Conservation (phyloP, 2,888 invertebrate species). For the Melieria crassipennis region DNA sequence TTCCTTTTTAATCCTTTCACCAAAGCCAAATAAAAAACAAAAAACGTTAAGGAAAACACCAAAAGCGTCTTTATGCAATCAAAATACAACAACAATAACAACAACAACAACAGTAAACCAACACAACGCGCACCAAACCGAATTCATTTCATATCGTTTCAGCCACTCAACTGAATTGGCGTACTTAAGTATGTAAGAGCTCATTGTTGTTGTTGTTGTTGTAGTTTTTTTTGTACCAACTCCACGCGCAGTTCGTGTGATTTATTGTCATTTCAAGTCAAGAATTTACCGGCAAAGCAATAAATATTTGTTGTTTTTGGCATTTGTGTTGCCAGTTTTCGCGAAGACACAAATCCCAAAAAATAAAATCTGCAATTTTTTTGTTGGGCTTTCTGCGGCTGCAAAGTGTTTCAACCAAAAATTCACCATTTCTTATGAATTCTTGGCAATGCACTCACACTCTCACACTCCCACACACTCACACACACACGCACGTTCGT, state of each 20-base stretch:
- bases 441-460: not conserved
- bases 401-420: slow-evolving; percentile 17
- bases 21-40: too few species aligned
- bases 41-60: too few species aligned
- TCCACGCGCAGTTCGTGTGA: slow-evolving; percentile 18
- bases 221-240: not conserved
- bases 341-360: not conserved
- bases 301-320: slow-evolving; percentile 58
- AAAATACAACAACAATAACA: not conserved
- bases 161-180: not conserved
- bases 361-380: not conserved
- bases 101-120: slow-evolving; percentile 10
- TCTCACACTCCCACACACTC: not conserved
- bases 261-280: slow-evolving; percentile 38
- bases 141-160: not conserved
- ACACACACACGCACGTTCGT: not conserved
- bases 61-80: too few species aligned
- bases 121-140: not conserved
- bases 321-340: slow-evolving; percentile 39
- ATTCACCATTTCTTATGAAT: not conserved
- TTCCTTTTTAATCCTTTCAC: too few species aligned
- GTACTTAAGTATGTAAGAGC: too few species aligned
- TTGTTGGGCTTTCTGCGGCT: slow-evolving; percentile 14
- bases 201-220: slow-evolving; percentile 10
- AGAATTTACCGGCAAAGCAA: slow-evolving; percentile 60